A percentile compares a stretch with the other conserved stretches of the same genome.
phyloP scores from a whole-genome alignment of 1,140 invertebrate genomes.

The Paraescarpia echinospica region DNA sequence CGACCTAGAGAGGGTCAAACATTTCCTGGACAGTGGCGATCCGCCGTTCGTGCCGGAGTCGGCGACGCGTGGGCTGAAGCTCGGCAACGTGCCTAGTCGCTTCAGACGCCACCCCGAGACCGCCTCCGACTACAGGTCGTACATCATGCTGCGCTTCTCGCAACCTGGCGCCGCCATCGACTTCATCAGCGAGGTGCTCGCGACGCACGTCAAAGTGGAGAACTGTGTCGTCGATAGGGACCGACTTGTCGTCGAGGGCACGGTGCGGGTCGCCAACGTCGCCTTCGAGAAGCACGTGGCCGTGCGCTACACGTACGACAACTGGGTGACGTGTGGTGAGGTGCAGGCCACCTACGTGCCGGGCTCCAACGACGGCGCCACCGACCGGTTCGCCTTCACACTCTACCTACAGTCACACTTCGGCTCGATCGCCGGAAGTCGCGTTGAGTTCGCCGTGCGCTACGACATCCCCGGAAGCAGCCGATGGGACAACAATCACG shows the following conservation, averaged over 20 bases:
- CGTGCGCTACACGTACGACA: constrained; percentile 81
- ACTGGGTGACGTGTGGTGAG: constrained; percentile 82
- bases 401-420: constrained; percentile 66
- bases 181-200: constrained; percentile 77
- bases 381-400: constrained; percentile 79
- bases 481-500: constrained; percentile 88
- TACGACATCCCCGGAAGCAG: constrained; percentile 76
- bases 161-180: constrained; percentile 75
- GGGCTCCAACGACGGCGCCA: constrained; percentile 89
- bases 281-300: constrained; percentile 89
- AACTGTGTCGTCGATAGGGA: constrained; percentile 67
- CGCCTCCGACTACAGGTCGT: constrained; percentile 24
- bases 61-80: constrained; percentile 48
- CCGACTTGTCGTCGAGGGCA: constrained; percentile 76
- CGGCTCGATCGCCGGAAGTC: constrained; percentile 66
- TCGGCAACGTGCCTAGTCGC: not conserved
- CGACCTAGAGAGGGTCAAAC: constrained; percentile 84
- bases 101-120: not conserved
- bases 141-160: constrained; percentile 76
- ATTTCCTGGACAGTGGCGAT: constrained; percentile 51
- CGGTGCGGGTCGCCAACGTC: constrained; percentile 84
- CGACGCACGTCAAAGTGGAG: constrained; percentile 79
- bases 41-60: constrained; percentile 55
- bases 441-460: constrained; percentile 78
- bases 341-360: constrained; percentile 75